These are phyloP conservation scores for Nymphalis io DNA, from an alignment of 1,140 invertebrate genomes.

Conservation along the genomic window DNA sequence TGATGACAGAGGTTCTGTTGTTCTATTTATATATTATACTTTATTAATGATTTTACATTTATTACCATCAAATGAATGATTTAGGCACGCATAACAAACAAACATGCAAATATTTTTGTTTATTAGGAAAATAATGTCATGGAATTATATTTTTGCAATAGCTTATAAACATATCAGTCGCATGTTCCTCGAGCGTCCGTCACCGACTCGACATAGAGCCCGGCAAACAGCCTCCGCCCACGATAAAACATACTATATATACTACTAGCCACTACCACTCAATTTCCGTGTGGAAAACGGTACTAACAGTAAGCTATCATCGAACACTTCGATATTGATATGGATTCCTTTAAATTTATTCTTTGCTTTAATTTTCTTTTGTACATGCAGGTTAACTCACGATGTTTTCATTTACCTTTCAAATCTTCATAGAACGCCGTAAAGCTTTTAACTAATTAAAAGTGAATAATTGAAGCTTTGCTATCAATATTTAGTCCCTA, in stretches of 20 bases:
- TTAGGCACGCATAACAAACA: no score
- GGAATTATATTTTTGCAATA: neutral
- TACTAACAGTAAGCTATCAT: slow-evolving; percentile 32
- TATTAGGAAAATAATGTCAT: neutral
- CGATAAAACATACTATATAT: slow-evolving; percentile 41
- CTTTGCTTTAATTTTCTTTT: neutral
- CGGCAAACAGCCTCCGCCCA: slow-evolving; percentile 31
- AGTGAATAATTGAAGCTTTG: no score
- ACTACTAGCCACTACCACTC: slow-evolving; percentile 44
- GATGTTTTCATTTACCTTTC: no score
- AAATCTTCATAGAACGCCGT: no score
- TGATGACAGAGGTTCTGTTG: no score
- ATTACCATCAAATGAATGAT: no score
- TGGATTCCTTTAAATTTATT: neutral
- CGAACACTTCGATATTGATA: slow-evolving; percentile 6
- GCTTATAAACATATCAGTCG: slow-evolving; percentile 28
- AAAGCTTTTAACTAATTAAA: no score
- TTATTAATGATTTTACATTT: no score
- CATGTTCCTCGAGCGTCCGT: slow-evolving; percentile 19
- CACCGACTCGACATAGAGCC: slow-evolving; percentile 3
- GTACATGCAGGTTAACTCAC: no score
- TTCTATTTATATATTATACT: no score
- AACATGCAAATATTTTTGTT: no score
- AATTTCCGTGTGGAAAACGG: slow-evolving; percentile 53
- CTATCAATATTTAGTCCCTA: no score